Percentiles rank a stretch among this genome's conserved stretches.
These are phyloP conservation scores for Archivesica marissinica DNA, from an alignment of 1,140 invertebrate species.

Conservation along the genomic window DNA sequence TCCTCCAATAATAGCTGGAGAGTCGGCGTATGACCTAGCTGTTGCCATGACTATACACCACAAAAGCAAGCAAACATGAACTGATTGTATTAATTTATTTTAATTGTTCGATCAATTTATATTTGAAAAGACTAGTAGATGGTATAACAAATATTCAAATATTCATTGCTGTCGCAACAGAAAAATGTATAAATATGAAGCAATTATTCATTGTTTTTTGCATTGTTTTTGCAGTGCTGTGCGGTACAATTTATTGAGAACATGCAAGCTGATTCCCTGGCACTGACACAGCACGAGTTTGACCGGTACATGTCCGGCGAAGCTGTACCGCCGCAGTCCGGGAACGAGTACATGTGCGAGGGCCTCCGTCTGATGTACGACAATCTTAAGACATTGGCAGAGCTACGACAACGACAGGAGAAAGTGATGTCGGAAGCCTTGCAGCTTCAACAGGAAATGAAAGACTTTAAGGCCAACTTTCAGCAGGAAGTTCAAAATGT, in stretches of 20 bases:
- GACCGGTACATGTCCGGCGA: conserved; percentile 97
- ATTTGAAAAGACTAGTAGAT: too few relatives aligned
- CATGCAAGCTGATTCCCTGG: conserved; percentile 96
- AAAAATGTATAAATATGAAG: too few relatives aligned
- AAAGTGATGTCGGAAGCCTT: conserved; percentile 86
- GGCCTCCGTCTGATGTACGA: conserved; percentile 84
- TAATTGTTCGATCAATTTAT: too few relatives aligned
- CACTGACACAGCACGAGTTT: conserved; percentile 96
- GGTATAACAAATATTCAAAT: too few relatives aligned
- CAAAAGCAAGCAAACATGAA: too few relatives aligned
- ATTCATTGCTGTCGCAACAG: too few relatives aligned
- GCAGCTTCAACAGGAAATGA: conserved; percentile 88
- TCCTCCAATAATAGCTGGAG: too few relatives aligned
- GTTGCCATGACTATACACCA: too few relatives aligned
- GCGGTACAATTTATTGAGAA: conserved; percentile 99
- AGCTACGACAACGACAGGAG: conserved; percentile 87
- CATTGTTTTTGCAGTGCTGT: conserved; percentile 91
- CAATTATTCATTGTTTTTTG: too few relatives aligned
- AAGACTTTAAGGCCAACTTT: conserved; percentile 87
- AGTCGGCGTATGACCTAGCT: too few relatives aligned
- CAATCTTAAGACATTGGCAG: conserved; percentile 87
- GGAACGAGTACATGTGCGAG: conserved; percentile 87
- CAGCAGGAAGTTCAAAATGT: conserved; percentile 77
- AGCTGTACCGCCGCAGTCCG: conserved; percentile 88
- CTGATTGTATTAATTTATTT: too few relatives aligned